Evolutionary conservation across 2,113 vertebrate species (phyloP), one percentile per base, ranked within the genome.

Genomic region (Brachirus orientalis): DNA sequence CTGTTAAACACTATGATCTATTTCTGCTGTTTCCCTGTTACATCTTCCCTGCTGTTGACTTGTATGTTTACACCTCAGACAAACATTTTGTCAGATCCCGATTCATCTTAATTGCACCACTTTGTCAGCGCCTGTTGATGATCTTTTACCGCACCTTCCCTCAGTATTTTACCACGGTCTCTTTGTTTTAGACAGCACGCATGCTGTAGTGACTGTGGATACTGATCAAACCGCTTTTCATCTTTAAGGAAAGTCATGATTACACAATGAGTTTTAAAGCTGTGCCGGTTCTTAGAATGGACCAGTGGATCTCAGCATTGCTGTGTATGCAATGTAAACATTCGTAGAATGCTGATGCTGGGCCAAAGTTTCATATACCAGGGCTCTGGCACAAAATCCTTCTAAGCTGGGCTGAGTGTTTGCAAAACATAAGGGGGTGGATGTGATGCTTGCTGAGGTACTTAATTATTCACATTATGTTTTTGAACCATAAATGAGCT

Each of bases 391-490:
- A 50, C 57, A 64, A 70, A 75, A 80, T 28, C 28, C 28, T 6
- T 35, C 48, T 57, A 10, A 20, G 9, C 61, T 35, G 28, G 17
- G 52, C 38, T 28, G 28, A 56, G 14, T 1, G 53, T 80, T 55
- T 70, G 22, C 58, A 47, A 53, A 36, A 55, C 73, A 45, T 36
- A 45, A 20, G 10, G 11, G 20, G 6, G 0, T 37, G 1, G 20
- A 94, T 93, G 94, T 93, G 90, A 92, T 93, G 87, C 85, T 28
- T n/a, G n/a, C n/a, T n/a, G n/a, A n/a, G n/a, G n/a, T n/a, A n/a
- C n/a, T n/a, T n/a, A n/a, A n/a, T n/a, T n/a, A n/a, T n/a, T n/a
- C n/a, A n/a, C n/a, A n/a, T n/a, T n/a, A n/a, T n/a, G n/a, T n/a
- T n/a, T n/a, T n/a, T n/a, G n/a, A n/a, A n/a, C n/a, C n/a, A n/a